Evolutionary conservation across 2,888 invertebrate genomes (phyloP), one percentile per base, ranked within the genome.

Genomic region (Hypercompe scribonia): DNA sequence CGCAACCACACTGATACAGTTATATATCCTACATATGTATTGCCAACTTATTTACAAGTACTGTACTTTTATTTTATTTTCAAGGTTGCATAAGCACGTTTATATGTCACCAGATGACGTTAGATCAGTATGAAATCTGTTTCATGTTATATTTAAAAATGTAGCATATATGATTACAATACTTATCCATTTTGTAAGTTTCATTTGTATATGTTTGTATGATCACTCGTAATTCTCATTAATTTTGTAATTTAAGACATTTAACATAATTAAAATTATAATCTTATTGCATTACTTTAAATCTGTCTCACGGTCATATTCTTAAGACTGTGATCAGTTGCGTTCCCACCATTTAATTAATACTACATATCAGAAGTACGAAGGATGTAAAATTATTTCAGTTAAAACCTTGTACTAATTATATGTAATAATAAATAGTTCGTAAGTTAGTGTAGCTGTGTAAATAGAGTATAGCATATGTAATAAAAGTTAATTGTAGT

Each of bases 1-100:
- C 85, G 75, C 81, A 76, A 84, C 79, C 84, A 82, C 84, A 85
- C 84, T 80, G 78, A 78, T 81, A 84, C 87, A 86, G 88, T 89
- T 89, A 87, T 74, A 70, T 79, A 78, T 80, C 76, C 75, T 79
- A 82, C 81, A 76, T 81, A 79, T 70, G 64, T 54, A 66, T 70
- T 78, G 58, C 69, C 67, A 73, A 78, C 73, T 76, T 77, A 66
- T 72, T 80, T 73, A 73, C 78, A 78, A 72, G 61, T 70, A 34
- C 50, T 69, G 39, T 66, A 61, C 61, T 73, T 71, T 54, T 68
- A 65, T 61, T 73, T 64, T 73, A 70, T 58, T 15, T 28, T 58
- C n/a, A 58, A 58, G 28, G 3, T 58, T 58, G 13, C 28, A 15
- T 28, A 28, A 15, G 54, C 24, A n/a, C 4, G 58, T 11, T 28